Evolutionary conservation across 2,888 invertebrate species (phyloP).

Genomic region (Muscina levida): DNA sequence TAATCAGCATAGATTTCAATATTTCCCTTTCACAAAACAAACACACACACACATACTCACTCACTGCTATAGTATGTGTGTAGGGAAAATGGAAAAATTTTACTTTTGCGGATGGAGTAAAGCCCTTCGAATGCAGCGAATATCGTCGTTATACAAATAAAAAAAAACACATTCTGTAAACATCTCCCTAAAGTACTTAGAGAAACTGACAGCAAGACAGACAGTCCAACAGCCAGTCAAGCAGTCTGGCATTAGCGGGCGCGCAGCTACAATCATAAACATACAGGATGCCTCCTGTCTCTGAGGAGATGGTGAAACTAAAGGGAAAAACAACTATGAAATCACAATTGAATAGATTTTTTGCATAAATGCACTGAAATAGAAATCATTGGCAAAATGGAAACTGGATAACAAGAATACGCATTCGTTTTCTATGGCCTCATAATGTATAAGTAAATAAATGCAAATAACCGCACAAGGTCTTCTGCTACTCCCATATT

Average conservation of each 20-base stretch:
- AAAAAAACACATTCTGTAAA: background rate
- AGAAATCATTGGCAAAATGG: conserved; percentile 21
- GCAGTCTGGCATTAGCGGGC: background rate
- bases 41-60: too few relatives aligned
- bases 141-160: too few relatives aligned
- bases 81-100: too few relatives aligned
- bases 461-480: conserved; percentile 13
- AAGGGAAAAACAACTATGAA: conserved; percentile 7
- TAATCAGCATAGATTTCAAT: conserved; percentile 28
- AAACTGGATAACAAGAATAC: background rate
- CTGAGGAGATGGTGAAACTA: too few relatives aligned
- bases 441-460: conserved; percentile 9
- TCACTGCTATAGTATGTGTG: too few relatives aligned
- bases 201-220: conserved; percentile 11
- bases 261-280: background rate
- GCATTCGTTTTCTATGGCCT: background rate
- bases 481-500: background rate
- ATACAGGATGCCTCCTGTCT: too few relatives aligned
- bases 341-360: conserved; percentile 14
- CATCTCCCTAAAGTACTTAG: background rate
- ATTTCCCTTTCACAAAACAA: background rate
- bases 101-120: too few relatives aligned
- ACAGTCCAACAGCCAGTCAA: background rate
- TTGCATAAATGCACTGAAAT: conserved; percentile 21
- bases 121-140: too few relatives aligned